These are phyloP conservation scores for Myotis findleyi DNA, from an alignment of 2,797 vertebrate genomes.

Conservation along the genomic window DNA sequence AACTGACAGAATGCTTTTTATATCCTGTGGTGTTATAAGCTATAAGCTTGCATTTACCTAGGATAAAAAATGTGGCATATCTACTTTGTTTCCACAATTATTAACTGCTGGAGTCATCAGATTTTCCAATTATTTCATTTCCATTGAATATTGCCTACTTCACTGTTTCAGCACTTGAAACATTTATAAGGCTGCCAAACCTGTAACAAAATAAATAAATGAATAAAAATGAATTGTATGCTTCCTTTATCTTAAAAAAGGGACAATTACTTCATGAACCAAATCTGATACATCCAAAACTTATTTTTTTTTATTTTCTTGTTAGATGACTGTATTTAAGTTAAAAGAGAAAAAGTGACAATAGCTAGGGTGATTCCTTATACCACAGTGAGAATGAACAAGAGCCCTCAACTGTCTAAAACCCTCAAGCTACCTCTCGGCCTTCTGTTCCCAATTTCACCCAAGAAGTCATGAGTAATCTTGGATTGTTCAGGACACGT, in stretches of 20 bases:
- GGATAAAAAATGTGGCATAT: background rate
- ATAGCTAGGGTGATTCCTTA: background rate
- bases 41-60: background rate
- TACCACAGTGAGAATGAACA: background rate
- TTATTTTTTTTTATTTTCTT: background rate
- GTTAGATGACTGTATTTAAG: background rate
- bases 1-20: background rate
- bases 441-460: background rate
- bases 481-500: background rate
- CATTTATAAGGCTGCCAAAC: background rate
- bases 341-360: background rate
- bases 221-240: background rate
- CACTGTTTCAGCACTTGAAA: background rate
- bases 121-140: background rate
- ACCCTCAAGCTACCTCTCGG: background rate
- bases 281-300: background rate
- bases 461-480: background rate
- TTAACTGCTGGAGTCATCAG: background rate
- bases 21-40: background rate
- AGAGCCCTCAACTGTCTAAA: background rate
- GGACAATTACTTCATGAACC: background rate
- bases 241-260: background rate
- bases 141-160: background rate
- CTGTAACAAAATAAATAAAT: background rate
- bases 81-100: background rate